phyloP scores from a whole-genome alignment of 2,113 vertebrate species.

The Cyprinodon variegatus region DNA sequence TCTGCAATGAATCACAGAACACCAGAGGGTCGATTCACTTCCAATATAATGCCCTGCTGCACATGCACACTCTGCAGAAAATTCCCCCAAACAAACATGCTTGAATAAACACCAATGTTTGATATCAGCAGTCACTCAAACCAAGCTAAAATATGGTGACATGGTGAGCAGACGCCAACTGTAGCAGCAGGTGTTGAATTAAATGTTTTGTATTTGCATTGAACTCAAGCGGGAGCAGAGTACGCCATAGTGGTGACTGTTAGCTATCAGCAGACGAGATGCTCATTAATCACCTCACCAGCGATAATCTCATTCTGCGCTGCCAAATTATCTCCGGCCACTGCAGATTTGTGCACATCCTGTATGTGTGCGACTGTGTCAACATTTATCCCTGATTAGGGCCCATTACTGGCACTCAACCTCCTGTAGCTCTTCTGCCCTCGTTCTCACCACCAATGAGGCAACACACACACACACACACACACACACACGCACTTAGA shows the following conservation, averaged over 20 bases:
- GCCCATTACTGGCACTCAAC: slow-evolving; percentile 60
- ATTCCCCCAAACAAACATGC: background rate
- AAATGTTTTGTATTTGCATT: slow-evolving; percentile 38
- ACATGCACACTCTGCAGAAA: background rate
- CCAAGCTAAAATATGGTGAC: slow-evolving; percentile 1
- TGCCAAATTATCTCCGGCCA: slow-evolving; percentile 68
- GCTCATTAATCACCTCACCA: slow-evolving; percentile 71
- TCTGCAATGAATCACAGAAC: background rate
- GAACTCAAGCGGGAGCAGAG: slow-evolving; percentile 39
- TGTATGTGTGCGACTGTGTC: slow-evolving; percentile 39
- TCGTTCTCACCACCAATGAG: slow-evolving; percentile 21
- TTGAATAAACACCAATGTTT: background rate
- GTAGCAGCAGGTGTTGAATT: slow-evolving; percentile 45
- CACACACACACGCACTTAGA: slow-evolving; percentile 3
- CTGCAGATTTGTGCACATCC: slow-evolving; percentile 22
- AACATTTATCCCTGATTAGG: slow-evolving; percentile 66
- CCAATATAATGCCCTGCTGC: background rate
- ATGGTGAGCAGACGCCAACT: slow-evolving; percentile 12
- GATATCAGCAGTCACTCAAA: background rate
- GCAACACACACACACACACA: slow-evolving; percentile 8
- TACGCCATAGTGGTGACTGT: slow-evolving; percentile 54
- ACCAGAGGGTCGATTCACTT: background rate
- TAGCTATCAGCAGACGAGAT: slow-evolving; percentile 64
- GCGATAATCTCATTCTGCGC: slow-evolving; percentile 73
- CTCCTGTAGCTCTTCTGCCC: slow-evolving; percentile 19